Percentiles rank a stretch among this genome's conserved stretches.
Conservation (phyloP, 1,140 invertebrate species). For the Drepana arcuata region DNA sequence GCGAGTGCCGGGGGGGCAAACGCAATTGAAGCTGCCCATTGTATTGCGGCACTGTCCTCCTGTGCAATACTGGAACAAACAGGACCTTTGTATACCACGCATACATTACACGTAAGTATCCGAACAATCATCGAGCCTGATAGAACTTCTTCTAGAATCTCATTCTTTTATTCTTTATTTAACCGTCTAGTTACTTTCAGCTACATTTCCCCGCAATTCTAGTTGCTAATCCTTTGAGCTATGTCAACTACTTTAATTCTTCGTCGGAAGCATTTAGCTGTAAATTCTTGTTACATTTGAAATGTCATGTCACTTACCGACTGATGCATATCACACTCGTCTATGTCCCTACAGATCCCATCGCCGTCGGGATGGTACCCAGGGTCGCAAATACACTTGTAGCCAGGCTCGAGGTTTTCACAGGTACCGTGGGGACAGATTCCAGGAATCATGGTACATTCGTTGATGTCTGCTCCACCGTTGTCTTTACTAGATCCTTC, state of each 20-base stretch:
- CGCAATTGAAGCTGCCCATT: conserved; percentile 83
- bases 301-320: conserved; percentile 69
- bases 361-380: conserved; percentile 84
- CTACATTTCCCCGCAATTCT: no score
- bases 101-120: no score
- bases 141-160: no score
- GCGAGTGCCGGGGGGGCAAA: conserved; percentile 81
- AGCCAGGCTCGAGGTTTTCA: conserved; percentile 85
- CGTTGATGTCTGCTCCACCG: conserved; percentile 88
- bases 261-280: no score
- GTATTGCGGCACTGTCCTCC: conserved; percentile 88
- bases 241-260: no score
- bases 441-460: conserved; percentile 86
- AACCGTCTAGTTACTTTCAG: no score
- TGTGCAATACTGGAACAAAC: conserved; percentile 77
- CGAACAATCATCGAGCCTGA: no score
- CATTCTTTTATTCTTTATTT: no score
- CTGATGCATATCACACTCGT: conserved; percentile 87
- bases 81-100: no score
- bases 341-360: conserved; percentile 86
- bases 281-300: no score
- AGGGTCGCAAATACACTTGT: conserved; percentile 85
- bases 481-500: conserved; percentile 87
- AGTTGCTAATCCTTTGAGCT: no score
- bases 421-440: conserved; percentile 87